Base-by-base conservation (phyloP, 2,888 invertebrate genomes). In the Synergus laeviventris region DNA sequence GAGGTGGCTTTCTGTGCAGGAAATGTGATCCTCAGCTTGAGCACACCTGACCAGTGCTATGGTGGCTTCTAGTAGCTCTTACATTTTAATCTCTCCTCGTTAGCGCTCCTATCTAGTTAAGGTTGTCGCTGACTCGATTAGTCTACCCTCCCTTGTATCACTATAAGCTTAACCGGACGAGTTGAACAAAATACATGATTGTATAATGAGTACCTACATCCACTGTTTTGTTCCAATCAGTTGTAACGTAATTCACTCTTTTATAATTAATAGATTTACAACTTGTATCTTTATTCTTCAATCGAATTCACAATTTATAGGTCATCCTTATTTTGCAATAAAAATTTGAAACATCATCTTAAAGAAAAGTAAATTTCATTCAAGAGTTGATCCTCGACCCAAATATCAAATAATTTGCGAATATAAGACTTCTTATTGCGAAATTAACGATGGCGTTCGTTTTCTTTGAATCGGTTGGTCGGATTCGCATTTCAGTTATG, bases 401-500 rank as follows among this genome's bases (percentile, higher is more conserved):
- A 49, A 49, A n/a, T 49, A 49, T 49, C 49, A 49, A 49, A 49
- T 49, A 1, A 49, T 49, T 49, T n/a, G 49, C 49, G n/a, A 49
- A n/a, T 49, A n/a, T 8, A 9, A 31, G 31, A 49, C 16, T n/a
- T 49, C 16, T 49, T n/a, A n/a, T 49, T 49, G n/a, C 49, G n/a
- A 49, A 49, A 49, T 49, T n/a, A 49, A n/a, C 1, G n/a, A n/a
- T n/a, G n/a, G n/a, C 49, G 8, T 9, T n/a, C 49, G 49, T 56
- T 56, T 56, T 21, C 56, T 21, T 56, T 21, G 21, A 56, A 21
- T 56, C 21, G 21, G 56, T 56, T 21, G 12, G 56, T 21, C 21
- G 56, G 21, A 21, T 56, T 56, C 56, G 56, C 56, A 56, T 56
- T 4, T 56, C 4, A 18, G 56, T 21, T 70, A 70, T 70, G 70